Percentiles rank a stretch among this genome's conserved stretches.
Evolutionary conservation across 2,888 invertebrate species (phyloP).

Genomic region (Schizaphis graminum): DNA sequence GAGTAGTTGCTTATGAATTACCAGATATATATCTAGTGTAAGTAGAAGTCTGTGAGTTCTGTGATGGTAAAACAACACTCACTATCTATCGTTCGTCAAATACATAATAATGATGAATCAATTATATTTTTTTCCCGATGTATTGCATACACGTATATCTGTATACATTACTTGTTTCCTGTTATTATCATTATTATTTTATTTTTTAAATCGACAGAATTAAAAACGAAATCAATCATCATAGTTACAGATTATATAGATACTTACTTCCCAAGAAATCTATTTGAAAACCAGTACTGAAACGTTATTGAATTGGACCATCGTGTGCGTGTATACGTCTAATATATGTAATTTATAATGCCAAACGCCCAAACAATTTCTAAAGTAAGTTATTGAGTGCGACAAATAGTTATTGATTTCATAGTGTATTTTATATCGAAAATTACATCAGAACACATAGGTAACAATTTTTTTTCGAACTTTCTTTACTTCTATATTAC

Average conservation of each 20-base stretch:
- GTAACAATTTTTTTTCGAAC: background rate
- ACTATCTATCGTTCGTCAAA: background rate
- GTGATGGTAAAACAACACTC: background rate
- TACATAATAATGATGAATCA: background rate
- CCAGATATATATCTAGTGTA: background rate
- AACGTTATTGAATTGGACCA: background rate
- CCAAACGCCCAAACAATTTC: background rate
- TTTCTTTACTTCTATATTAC: background rate
- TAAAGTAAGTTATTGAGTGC: background rate
- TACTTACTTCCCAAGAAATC: background rate
- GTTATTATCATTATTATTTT: background rate
- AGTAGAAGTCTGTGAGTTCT: background rate
- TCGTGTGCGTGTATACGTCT: background rate
- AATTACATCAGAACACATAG: background rate
- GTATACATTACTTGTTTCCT: background rate
- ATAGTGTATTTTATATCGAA: background rate
- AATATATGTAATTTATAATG: conserved; percentile 24
- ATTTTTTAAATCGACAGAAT: background rate
- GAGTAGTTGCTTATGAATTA: background rate
- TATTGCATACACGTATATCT: background rate
- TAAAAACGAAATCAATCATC: conserved; percentile 28
- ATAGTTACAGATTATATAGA: background rate
- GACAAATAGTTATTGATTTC: background rate
- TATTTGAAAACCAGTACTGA: background rate
- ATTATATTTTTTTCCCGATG: conserved; percentile 12